Evolutionary conservation across 2,888 invertebrate species (phyloP), one percentile per base, ranked within the genome.

Genomic region (Stenotaenia linearis): DNA sequence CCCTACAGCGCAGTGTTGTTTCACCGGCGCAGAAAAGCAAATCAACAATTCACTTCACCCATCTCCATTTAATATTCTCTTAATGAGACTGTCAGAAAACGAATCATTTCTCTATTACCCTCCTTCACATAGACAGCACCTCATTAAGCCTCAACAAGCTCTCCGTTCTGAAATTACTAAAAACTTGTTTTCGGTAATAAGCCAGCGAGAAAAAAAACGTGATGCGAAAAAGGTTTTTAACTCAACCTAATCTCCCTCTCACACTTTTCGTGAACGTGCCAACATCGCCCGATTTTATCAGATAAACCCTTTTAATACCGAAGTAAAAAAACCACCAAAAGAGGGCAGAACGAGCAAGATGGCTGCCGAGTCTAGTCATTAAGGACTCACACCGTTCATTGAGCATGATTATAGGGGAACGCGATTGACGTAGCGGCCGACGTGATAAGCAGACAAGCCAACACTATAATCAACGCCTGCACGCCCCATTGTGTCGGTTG

Each of bases 381-480:
- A 40, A 40, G 40, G 40, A 40, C 40, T 40, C 40, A 40, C 40
- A 40, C 40, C 56, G 56, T 56, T 56, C 56, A 56, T 56, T 56
- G 56, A 23, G 21, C 23, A 23, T 56, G 56, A 56, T 56, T 56
- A 56, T 56, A 56, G 56, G 40, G 40, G 40, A 40, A 40, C 7
- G 56, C 56, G 21, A 18, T 23, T 10, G 56, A 56, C 56, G 56
- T 9, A 56, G 23, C 56, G 23, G 40, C 23, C 21, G 56, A 56
- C 56, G 56, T 56, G 56, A 56, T 56, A 56, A 56, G 56, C 23
- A 56, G 56, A 56, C 56, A 56, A 56, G 56, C 56, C 21, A 56
- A 23, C 56, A 56, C 56, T 56, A 56, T 56, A 56, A 56, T 56
- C 56, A 56, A 56, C 56, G 56, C 56, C 56, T 56, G 21, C 56